Conservation (phyloP, 2,888 invertebrate genomes). For the Philereme vetulata region DNA sequence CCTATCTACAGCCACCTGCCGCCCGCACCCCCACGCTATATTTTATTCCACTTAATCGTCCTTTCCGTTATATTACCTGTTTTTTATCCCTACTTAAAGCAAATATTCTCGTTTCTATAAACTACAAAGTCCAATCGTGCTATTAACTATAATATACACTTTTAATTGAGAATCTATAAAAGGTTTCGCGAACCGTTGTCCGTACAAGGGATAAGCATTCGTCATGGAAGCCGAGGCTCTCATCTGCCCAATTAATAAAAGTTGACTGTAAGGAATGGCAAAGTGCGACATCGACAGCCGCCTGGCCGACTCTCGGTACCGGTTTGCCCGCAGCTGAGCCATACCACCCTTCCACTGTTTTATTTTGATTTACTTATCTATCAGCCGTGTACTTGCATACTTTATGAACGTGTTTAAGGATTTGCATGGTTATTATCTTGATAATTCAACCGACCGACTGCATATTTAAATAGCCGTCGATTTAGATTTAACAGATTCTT, state of each 20-base stretch:
- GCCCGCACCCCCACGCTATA: constrained; percentile 81
- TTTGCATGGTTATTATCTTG: constrained; percentile 53
- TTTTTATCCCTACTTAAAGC: constrained; percentile 79
- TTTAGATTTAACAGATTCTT: constrained; percentile 39
- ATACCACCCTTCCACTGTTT: constrained; percentile 67
- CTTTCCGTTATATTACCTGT: constrained; percentile 82
- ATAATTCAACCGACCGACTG: constrained; percentile 40
- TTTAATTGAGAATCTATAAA: constrained; percentile 84
- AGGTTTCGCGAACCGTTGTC: constrained; percentile 79
- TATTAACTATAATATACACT: constrained; percentile 82
- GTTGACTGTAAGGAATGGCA: constrained; percentile 80
- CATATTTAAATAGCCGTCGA: constrained; percentile 30
- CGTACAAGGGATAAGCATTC: constrained; percentile 79
- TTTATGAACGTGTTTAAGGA: constrained; percentile 54
- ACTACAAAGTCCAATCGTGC: constrained; percentile 71
- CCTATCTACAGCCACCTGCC: constrained; percentile 76
- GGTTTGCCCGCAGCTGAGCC: constrained; percentile 79
- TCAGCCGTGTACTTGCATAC: constrained; percentile 55
- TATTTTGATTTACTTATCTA: constrained; percentile 82
- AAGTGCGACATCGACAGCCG: constrained; percentile 65
- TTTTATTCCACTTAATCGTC: constrained; percentile 83
- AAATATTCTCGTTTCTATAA: constrained; percentile 80
- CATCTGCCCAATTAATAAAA: constrained; percentile 84
- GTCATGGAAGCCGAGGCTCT: constrained; percentile 79
- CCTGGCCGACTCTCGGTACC: constrained; percentile 62